Percentiles rank a stretch among this genome's conserved stretches.
phyloP scores from a whole-genome alignment of 2,888 invertebrate genomes.

The Andrena praecox region DNA sequence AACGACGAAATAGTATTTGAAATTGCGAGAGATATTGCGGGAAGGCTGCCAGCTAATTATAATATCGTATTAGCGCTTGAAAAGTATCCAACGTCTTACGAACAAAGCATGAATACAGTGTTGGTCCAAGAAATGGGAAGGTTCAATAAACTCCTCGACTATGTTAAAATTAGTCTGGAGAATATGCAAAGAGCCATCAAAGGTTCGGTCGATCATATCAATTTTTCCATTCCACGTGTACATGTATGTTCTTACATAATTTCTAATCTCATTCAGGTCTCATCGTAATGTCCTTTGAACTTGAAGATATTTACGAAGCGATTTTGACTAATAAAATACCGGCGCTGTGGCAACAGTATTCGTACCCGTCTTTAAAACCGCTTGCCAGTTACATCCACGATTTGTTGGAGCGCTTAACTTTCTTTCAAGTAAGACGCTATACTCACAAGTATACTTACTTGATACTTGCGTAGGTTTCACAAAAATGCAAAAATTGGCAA shows the following conservation, averaged over 20 bases:
- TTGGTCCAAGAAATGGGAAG: slow-evolving; percentile 94
- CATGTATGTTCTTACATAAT: neutral
- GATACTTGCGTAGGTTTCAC: too few species aligned
- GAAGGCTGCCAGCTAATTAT: slow-evolving; percentile 90
- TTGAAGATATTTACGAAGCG: slow-evolving; percentile 94
- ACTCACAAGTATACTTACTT: neutral
- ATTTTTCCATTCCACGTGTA: neutral
- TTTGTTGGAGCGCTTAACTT: slow-evolving; percentile 92
- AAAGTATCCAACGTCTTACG: slow-evolving; percentile 91
- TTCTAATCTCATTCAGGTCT: slow-evolving; percentile 87
- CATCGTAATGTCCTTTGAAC: slow-evolving; percentile 93
- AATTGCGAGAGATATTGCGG: slow-evolving; percentile 92
- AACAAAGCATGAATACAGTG: slow-evolving; percentile 98
- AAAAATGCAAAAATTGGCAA: too few species aligned
- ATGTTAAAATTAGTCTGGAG: slow-evolving; percentile 91
- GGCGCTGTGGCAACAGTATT: slow-evolving; percentile 92
- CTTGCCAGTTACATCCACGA: slow-evolving; percentile 95
- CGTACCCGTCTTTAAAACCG: slow-evolving; percentile 97
- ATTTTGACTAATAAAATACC: slow-evolving; percentile 94
- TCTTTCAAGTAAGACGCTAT: slow-evolving; percentile 89
- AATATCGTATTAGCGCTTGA: slow-evolving; percentile 88
- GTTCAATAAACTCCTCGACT: slow-evolving; percentile 90
- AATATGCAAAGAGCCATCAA: slow-evolving; percentile 95
- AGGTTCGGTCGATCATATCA: slow-evolving; percentile 86
- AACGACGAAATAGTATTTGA: slow-evolving; percentile 93